phyloP scores from a whole-genome alignment of 1,140 invertebrate species.

The Bombyx mori region ASM3026992v2 NC_085110.1:12674501-12675000 shows the following conservation, averaged over 20 bases:
- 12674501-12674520: conserved; percentile 6
- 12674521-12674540: conserved; percentile 4
- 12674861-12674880: conserved; percentile 63
- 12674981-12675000: conserved; percentile 71
- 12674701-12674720: conserved; percentile 77
- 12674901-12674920: conserved; percentile 77
- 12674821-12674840: conserved; percentile 40
- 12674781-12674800: conserved; percentile 55
- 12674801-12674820: conserved; percentile 47
- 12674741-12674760: conserved; percentile 27
- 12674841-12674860: conserved; percentile 61
- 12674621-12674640: conserved; percentile 72
- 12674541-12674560: conserved; percentile 15
- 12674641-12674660: conserved; percentile 70
- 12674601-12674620: conserved; percentile 40
- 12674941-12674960: conserved; percentile 67
- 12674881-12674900: conserved; percentile 78
- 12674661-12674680: conserved; percentile 73
- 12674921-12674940: conserved; percentile 70
- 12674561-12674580: conserved; percentile 50
- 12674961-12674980: conserved; percentile 69
- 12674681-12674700: conserved; percentile 77
- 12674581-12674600: conserved; percentile 45
- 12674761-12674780: conserved; percentile 36
- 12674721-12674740: conserved; percentile 65